phyloP scores from a whole-genome alignment of 2,797 vertebrate genomes.

The Anabas testudineus region DNA sequence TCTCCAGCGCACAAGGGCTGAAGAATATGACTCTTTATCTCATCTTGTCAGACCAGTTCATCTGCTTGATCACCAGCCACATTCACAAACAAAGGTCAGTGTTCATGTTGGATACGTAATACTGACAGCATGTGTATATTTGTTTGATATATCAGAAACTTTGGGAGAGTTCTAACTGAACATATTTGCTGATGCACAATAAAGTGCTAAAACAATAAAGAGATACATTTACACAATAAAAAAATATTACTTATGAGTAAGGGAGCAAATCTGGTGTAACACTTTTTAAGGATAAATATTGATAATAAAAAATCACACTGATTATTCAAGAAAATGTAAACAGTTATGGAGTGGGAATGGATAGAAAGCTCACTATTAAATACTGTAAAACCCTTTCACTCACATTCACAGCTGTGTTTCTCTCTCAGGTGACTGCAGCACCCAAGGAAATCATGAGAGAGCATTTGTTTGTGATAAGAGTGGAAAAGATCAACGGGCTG shows the following conservation, averaged over 20 bases:
- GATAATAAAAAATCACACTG: not conserved
- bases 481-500: slow-evolving; percentile 90
- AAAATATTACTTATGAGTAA: too few species aligned
- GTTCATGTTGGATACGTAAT: not conserved
- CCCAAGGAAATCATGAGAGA: slow-evolving; percentile 79
- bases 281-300: too few species aligned
- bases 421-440: slow-evolving; percentile 64
- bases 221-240: too few species aligned
- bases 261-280: too few species aligned
- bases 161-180: not conserved
- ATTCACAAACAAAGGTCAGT: slow-evolving; percentile 72
- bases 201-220: not conserved
- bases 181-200: not conserved
- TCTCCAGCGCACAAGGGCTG: slow-evolving; percentile 88
- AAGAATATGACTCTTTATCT: slow-evolving; percentile 71
- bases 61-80: slow-evolving; percentile 84
- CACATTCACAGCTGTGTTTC: slow-evolving; percentile 20
- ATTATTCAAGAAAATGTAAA: not conserved
- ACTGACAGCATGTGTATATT: not conserved
- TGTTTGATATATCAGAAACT: not conserved
- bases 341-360: too few species aligned
- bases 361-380: not conserved
- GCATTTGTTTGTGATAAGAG: slow-evolving; percentile 90
- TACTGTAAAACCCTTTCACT: not conserved
- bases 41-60: slow-evolving; percentile 81